These are phyloP conservation scores for Hybognathus amarus DNA, from an alignment of 2,797 vertebrate genomes.

Conservation along the genomic window DNA sequence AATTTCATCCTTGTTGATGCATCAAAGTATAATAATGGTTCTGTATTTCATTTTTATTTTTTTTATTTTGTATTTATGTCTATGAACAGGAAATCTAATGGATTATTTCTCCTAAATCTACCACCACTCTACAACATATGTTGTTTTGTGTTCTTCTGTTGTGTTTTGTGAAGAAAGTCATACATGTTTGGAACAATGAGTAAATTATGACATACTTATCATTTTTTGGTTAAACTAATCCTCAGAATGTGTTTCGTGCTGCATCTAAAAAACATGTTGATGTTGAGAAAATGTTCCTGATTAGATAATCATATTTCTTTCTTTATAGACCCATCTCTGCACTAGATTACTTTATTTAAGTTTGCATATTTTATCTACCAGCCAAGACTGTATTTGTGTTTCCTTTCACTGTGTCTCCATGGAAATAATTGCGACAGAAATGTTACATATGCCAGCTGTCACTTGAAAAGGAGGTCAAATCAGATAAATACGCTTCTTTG, in stretches of 20 bases:
- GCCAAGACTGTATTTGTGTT: conserved; percentile 54
- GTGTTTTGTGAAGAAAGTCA: not conserved
- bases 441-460: conserved; percentile 63
- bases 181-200: not conserved
- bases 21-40: not conserved
- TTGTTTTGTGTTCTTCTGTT: not conserved
- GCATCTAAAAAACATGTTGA: conserved; percentile 11
- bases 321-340: conserved; percentile 27
- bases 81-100: not conserved
- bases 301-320: conserved; percentile 41
- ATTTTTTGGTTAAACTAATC: no score
- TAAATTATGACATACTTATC: not conserved
- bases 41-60: not conserved
- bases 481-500: conserved; percentile 63
- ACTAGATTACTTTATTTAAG: conserved; percentile 35
- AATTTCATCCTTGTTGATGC: not conserved
- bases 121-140: not conserved
- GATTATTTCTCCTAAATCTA: not conserved
- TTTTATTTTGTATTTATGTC: not conserved
- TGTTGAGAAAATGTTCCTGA: conserved; percentile 31
- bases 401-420: conserved; percentile 53
- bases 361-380: conserved; percentile 28
- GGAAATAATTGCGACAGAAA: conserved; percentile 61
- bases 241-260: not conserved
- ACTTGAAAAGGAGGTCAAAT: conserved; percentile 63